Conservation (phyloP, 2,113 vertebrate genomes). For the Drymodes brunneopygia region DNA sequence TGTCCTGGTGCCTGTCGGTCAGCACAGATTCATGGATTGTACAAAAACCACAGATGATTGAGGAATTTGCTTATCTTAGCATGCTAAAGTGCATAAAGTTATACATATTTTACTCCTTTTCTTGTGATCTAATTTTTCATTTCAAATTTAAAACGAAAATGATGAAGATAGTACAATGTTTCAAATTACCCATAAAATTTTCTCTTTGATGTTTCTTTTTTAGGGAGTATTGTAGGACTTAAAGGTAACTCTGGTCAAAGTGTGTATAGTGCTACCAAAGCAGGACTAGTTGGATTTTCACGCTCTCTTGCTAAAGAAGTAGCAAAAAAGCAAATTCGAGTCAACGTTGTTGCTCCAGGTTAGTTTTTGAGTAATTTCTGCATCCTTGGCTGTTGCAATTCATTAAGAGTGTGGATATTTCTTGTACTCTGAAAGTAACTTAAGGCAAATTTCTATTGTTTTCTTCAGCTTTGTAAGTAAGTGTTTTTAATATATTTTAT, state of each 20-base stretch:
- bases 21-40: neutral
- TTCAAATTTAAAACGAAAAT: neutral
- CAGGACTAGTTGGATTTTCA: conserved; percentile 90
- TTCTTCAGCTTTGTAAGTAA: neutral
- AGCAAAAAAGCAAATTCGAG: conserved; percentile 81
- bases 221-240: conserved; percentile 87
- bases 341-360: conserved; percentile 93
- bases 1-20: neutral
- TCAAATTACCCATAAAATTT: neutral
- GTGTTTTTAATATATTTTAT: neutral
- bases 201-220: conserved; percentile 14
- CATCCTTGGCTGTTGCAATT: neutral
- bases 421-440: neutral
- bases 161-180: neutral
- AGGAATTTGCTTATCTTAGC: neutral
- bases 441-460: neutral
- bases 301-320: conserved; percentile 93
- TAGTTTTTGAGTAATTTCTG: conserved; percentile 16
- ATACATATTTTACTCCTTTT: neutral
- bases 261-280: conserved; percentile 89
- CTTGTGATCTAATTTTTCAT: neutral
- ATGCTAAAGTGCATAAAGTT: neutral
- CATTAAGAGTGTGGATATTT: neutral
- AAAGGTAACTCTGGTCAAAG: conserved; percentile 89
- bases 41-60: neutral